Evolutionary conservation across 2,797 vertebrate genomes (phyloP), one percentile per base, ranked within the genome.

Genomic region (Oreochromis grahami): DNA sequence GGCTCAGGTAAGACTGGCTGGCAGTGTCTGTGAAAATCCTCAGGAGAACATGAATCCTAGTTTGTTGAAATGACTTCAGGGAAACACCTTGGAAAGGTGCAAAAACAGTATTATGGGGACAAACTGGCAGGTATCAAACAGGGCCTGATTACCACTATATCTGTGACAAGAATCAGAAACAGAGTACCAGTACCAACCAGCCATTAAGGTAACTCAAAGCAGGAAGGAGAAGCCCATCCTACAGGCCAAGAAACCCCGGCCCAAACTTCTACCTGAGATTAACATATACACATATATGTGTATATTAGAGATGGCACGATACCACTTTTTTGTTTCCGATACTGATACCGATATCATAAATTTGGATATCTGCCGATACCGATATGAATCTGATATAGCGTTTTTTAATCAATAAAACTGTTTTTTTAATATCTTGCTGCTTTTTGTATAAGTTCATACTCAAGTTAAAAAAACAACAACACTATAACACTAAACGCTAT

Each of bases 241-340:
- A 11, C 29, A 60, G 29, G 29, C 15, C 29, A 58, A 6, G 29
- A 19, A 58, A 58, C 56, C 29, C 56, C 15, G 19, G 14, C 5
- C 1, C 55, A 32, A 26, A 32, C 56, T 10, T 58, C 2, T 58
- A 58, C 8, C 29, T 32, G 29, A 32, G 29, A 32, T 53, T 24
- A 24, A n/a, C 50, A n/a, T 8, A n/a, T 8, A n/a, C 5, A n/a
- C 19, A 19, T 6, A 0, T 3, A 7, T 15, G 0, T 3, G 6
- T 17, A 2, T 45, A 24, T 24, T 24, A 24, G 24, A 24, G 24
- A 24, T 24, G 24, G 24, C 24, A 24, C 24, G 24, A 24, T 24
- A 24, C 24, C 24, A 24, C 24, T 24, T 24, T 24, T 24, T 24
- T 24, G 3, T 24, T 3, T 24, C 24, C 24, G 24, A 24, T 24